Evolutionary conservation across 2,888 invertebrate genomes (phyloP).

Genomic region (Eudasyphora cyanicolor): DNA sequence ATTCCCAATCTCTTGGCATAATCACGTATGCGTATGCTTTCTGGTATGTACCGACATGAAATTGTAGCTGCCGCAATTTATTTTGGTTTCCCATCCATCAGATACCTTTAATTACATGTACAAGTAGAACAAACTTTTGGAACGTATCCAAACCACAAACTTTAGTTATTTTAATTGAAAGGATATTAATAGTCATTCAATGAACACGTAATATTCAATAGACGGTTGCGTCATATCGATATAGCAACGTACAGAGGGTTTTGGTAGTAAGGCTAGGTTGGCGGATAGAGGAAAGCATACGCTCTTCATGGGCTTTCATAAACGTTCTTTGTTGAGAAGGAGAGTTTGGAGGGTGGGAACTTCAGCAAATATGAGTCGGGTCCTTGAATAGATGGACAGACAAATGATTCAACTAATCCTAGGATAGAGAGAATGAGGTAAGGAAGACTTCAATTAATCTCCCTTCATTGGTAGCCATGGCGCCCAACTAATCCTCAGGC

Average conservation of each 20-base stretch:
- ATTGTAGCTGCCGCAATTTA: background rate
- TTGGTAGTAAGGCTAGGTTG: no score
- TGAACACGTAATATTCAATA: background rate
- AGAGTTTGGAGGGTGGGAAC: no score
- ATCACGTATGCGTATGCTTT: background rate
- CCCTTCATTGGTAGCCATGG: no score
- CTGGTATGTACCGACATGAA: background rate
- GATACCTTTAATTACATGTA: background rate
- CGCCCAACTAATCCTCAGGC: no score
- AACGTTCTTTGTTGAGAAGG: no score
- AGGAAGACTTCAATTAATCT: no score
- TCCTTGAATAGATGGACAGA: no score
- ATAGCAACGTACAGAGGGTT: background rate
- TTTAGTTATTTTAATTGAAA: conserved; percentile 1
- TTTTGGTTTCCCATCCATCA: background rate
- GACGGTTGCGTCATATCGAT: background rate
- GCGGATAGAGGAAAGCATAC: no score
- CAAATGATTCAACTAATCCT: no score
- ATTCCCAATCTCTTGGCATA: background rate
- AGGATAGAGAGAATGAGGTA: no score
- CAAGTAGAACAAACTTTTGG: conserved; percentile 10
- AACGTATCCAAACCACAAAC: conserved; percentile 4
- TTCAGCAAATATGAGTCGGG: no score
- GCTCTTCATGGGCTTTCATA: no score
- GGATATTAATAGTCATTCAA: conserved; percentile 2